Evolutionary conservation across 2,113 vertebrate species (phyloP).

Genomic region (Leuciscus idus): DNA sequence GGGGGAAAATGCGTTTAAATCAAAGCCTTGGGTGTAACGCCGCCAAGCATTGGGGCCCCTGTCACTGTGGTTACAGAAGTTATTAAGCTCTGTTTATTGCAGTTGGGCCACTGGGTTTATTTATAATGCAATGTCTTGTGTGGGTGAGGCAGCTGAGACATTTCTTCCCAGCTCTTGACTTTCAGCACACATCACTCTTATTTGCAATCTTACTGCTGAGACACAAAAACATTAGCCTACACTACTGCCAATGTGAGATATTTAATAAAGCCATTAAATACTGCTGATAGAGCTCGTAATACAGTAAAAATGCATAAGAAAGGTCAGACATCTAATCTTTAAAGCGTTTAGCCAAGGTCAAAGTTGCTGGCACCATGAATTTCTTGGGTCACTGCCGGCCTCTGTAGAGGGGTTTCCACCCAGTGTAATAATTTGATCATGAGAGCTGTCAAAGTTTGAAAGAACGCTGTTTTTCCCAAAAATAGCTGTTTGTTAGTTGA

Average conservation of each 20-base stretch:
- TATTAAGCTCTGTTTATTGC: constrained; percentile 44
- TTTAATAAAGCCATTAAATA: neutral
- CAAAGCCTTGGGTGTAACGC: constrained; percentile 19
- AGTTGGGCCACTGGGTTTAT: constrained; percentile 33
- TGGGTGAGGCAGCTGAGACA: constrained; percentile 46
- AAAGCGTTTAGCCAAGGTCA: constrained; percentile 19
- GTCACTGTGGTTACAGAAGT: constrained; percentile 49
- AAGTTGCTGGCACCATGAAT: constrained; percentile 3
- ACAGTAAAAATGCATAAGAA: neutral
- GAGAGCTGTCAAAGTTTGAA: neutral
- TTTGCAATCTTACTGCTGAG: constrained; percentile 4
- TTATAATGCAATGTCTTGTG: constrained; percentile 32
- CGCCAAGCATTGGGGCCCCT: neutral
- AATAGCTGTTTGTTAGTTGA: constrained; percentile 54
- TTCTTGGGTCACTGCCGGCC: neutral
- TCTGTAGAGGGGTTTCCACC: neutral
- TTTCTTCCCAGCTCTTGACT: constrained; percentile 39
- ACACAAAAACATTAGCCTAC: neutral
- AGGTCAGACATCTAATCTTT: neutral
- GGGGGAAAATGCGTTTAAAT: neutral
- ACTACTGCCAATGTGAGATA: neutral
- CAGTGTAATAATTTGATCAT: neutral
- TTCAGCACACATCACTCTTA: neutral
- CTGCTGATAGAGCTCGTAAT: neutral
- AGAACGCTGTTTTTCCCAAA: neutral